These are phyloP conservation scores for Epizoanthus rinbou DNA, from an alignment of 92 coral and sea anemone genomes.

Conservation along the genomic window DNA sequence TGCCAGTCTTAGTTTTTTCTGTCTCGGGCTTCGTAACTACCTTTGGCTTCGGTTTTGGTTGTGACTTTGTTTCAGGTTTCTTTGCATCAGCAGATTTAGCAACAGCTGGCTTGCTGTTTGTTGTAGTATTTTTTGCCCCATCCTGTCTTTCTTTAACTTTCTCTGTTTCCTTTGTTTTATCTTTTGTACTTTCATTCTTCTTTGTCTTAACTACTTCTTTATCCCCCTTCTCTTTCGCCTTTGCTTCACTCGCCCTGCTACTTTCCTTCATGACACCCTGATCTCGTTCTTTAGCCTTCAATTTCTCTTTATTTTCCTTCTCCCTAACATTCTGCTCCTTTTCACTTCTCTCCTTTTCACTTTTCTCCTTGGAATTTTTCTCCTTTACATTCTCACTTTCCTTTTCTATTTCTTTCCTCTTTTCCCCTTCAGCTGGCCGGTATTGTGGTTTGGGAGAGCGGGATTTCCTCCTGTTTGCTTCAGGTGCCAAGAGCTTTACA, in stretches of 20 bases:
- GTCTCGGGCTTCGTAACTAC: conserved; percentile 45
- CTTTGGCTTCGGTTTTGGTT: conserved; percentile 27
- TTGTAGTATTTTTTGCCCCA: conserved; percentile 46
- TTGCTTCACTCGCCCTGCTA: conserved; percentile 41
- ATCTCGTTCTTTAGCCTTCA: conserved; percentile 40
- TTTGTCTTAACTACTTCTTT: conserved; percentile 46
- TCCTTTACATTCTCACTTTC: conserved; percentile 45
- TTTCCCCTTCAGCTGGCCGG: conserved; percentile 56
- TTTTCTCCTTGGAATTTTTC: conserved; percentile 39
- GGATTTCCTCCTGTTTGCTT: conserved; percentile 53
- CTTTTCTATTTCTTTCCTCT: conserved; percentile 51
- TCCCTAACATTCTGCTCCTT: conserved; percentile 16
- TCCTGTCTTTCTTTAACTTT: conserved; percentile 64
- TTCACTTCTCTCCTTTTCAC: conserved; percentile 16
- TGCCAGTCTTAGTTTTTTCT: conserved; percentile 60
- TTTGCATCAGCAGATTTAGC: not conserved
- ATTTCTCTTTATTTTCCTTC: not conserved
- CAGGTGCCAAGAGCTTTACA: conserved; percentile 47
- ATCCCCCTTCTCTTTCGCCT: conserved; percentile 58
- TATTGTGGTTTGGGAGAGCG: conserved; percentile 59
- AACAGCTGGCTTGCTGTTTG: not conserved
- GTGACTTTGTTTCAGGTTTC: conserved; percentile 27
- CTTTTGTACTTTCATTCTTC: conserved; percentile 48
- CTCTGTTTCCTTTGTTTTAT: conserved; percentile 50
- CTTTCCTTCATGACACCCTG: conserved; percentile 45